Percentiles rank a stretch among this genome's conserved stretches.
phyloP scores from a whole-genome alignment of 2,113 vertebrate genomes.

The Mesembrinibis cayennensis region DNA sequence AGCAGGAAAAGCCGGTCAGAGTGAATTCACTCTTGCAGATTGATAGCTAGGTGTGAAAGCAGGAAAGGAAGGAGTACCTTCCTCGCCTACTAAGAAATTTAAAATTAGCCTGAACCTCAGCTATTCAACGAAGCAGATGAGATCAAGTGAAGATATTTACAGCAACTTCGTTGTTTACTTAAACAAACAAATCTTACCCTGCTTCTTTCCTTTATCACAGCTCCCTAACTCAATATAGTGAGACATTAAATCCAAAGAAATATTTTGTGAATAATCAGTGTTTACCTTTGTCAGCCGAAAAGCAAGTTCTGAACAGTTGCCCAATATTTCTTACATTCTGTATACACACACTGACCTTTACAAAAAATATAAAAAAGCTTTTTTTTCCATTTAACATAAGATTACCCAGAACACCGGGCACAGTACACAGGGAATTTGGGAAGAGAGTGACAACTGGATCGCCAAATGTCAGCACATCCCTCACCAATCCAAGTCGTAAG shows the following conservation, averaged over 20 bases:
- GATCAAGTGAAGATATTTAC: neutral
- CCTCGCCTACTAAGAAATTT: neutral
- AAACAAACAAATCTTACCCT: neutral
- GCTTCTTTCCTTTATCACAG: neutral
- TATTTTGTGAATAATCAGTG: neutral
- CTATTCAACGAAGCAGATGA: neutral
- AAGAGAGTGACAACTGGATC: neutral
- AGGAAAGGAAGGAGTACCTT: neutral
- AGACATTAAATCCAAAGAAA: neutral
- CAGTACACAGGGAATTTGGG: neutral
- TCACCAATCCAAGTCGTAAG: neutral
- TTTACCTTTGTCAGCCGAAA: neutral
- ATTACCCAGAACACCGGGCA: accelerated
- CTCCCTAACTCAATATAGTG: neutral
- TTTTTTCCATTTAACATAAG: accelerated
- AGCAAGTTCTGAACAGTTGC: neutral
- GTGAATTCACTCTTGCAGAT: neutral
- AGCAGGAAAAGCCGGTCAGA: neutral
- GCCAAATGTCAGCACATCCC: neutral
- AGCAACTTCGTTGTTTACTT: neutral
- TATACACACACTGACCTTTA: neutral
- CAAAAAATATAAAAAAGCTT: neutral
- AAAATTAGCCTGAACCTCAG: neutral
- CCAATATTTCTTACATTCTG: neutral
- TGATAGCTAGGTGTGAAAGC: neutral